A percentile compares a stretch with the other conserved stretches of the same genome.
Evolutionary conservation across 2,797 vertebrate species (phyloP).

Genomic region (Ctenosaura bakeri): DNA sequence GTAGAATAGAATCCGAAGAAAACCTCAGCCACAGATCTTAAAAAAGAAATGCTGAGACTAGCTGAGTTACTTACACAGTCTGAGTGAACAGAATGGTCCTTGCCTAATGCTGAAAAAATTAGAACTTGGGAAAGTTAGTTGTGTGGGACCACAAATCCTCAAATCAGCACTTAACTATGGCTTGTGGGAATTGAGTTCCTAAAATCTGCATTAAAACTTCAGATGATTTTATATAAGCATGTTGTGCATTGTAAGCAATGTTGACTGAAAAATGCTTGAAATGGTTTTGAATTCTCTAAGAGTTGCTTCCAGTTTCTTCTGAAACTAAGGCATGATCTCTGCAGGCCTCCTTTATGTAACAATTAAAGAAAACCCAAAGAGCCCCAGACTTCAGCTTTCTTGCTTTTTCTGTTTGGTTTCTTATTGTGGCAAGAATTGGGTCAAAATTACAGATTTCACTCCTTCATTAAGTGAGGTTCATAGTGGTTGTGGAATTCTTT

Average conservation of each 20-base stretch:
- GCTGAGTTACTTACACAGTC: too few relatives aligned
- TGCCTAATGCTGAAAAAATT: too few relatives aligned
- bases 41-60: too few relatives aligned
- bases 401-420: background rate
- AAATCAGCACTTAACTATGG: too few relatives aligned
- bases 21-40: too few relatives aligned
- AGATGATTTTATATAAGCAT: background rate
- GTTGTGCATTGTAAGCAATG: background rate
- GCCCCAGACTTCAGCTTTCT: background rate
- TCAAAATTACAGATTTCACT: slow-evolving; percentile 35
- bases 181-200: too few relatives aligned
- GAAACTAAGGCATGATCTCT: background rate
- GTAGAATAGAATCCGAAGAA: too few relatives aligned
- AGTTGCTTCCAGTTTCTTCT: background rate
- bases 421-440: slow-evolving; percentile 6
- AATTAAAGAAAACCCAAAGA: background rate
- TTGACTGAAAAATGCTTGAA: background rate
- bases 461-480: background rate
- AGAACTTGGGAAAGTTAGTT: too few relatives aligned
- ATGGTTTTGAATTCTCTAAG: background rate
- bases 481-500: background rate
- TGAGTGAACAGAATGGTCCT: too few relatives aligned
- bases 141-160: too few relatives aligned
- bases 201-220: background rate
- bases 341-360: background rate